Conservation (phyloP, 2,888 invertebrate species). For the Tupiocoris notatus region DNA sequence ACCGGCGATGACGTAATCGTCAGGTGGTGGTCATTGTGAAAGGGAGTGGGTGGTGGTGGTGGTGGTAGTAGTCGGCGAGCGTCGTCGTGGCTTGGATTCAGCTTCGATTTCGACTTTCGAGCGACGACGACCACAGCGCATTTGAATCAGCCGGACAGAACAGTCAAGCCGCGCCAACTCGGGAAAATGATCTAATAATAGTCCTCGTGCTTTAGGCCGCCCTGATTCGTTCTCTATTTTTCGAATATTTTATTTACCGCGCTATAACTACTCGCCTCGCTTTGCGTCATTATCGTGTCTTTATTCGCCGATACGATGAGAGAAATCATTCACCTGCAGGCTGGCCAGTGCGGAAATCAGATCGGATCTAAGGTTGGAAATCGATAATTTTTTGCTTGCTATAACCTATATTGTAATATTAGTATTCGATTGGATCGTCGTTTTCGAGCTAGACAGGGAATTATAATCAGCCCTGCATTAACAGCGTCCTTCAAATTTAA, state of each 20-base stretch:
- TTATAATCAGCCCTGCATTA: no score
- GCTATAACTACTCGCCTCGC: background rate
- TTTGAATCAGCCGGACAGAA: background rate
- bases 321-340: slow-evolving; percentile 64
- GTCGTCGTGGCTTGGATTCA: no score
- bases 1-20: no score
- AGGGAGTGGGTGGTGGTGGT: no score
- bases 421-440: no score
- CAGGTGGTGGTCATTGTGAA: no score
- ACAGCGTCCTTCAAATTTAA: no score
- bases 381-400: no score
- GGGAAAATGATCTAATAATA: slow-evolving; percentile 15
- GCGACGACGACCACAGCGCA: background rate
- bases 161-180: background rate
- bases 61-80: no score
- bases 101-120: background rate
- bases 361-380: slow-evolving; percentile 63
- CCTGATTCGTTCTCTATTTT: background rate
- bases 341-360: slow-evolving; percentile 65
- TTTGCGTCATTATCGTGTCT: background rate
- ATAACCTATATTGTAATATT: no score
- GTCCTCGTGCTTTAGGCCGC: background rate
- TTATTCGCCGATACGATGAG: no score
- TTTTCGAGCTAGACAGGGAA: no score
- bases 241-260: background rate